phyloP scores from a whole-genome alignment of 1,140 invertebrate species.

The Papilio xuthus region DNA sequence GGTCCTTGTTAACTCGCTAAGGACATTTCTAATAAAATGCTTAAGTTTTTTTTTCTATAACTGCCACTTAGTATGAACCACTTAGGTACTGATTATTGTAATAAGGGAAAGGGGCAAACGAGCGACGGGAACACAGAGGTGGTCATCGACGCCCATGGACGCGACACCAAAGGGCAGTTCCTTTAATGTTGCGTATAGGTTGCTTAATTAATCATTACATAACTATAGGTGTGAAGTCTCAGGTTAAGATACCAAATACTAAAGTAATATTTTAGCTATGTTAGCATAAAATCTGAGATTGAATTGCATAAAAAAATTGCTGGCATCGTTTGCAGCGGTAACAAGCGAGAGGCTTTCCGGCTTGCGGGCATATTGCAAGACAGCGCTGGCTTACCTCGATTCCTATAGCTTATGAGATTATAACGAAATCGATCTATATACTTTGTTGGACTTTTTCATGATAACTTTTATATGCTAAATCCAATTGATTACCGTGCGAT shows the following conservation, averaged over 20 bases:
- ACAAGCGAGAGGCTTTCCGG: slow-evolving; percentile 1
- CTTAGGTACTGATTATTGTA: too few relatives aligned
- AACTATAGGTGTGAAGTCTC: too few relatives aligned
- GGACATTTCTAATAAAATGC: background rate
- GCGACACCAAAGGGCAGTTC: too few relatives aligned
- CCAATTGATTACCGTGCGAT: background rate
- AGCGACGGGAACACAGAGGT: too few relatives aligned
- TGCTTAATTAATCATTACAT: background rate
- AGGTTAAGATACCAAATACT: background rate
- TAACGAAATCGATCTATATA: background rate
- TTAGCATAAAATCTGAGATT: slow-evolving; percentile 17
- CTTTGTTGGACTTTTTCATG: background rate
- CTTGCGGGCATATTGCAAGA: slow-evolving; percentile 14
- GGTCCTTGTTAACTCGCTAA: background rate
- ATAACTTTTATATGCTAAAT: background rate
- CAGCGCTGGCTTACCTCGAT: slow-evolving; percentile 21
- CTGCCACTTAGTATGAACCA: too few relatives aligned
- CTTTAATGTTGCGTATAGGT: too few relatives aligned
- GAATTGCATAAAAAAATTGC: background rate
- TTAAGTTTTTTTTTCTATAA: too few relatives aligned
- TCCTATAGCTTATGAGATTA: slow-evolving; percentile 23
- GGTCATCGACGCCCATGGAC: too few relatives aligned
- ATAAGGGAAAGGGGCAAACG: too few relatives aligned
- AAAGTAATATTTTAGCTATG: background rate
- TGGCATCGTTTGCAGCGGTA: slow-evolving; percentile 6